Conservation (phyloP, 2,797 vertebrate species). For the Petrocephalus schoutedeni region DNA sequence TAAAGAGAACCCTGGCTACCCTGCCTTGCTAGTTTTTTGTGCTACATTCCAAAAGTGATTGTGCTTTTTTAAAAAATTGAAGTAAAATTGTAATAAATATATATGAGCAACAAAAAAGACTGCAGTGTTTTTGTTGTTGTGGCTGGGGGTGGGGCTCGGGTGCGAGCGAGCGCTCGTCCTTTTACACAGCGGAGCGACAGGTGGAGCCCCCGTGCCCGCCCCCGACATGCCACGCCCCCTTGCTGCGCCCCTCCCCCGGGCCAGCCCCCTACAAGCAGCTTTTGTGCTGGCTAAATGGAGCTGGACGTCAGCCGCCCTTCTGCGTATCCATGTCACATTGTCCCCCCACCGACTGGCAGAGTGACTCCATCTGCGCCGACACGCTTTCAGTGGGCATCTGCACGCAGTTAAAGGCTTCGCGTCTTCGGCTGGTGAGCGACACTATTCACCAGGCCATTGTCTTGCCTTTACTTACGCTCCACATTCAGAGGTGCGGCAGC, state of each 20-base stretch:
- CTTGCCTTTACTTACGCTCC: constrained; percentile 52
- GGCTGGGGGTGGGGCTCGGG: neutral
- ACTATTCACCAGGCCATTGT: constrained; percentile 68
- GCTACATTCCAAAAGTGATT: neutral
- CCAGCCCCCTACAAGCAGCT: constrained; percentile 87
- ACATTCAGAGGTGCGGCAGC: constrained; percentile 62
- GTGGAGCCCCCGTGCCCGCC: neutral
- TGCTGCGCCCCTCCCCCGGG: constrained; percentile 61
- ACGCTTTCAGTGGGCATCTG: constrained; percentile 75
- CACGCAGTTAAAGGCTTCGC: constrained; percentile 63
- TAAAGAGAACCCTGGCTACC: neutral
- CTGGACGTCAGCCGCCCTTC: constrained; percentile 73
- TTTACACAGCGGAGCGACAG: neutral
- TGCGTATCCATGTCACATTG: constrained; percentile 75
- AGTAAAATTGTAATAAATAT: neutral
- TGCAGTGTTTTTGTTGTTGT: neutral
- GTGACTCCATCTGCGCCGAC: constrained; percentile 82
- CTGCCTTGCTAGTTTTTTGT: neutral
- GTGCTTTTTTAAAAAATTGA: neutral
- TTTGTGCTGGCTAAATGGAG: constrained; percentile 74
- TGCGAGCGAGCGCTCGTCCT: neutral
- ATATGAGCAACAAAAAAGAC: neutral
- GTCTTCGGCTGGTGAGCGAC: constrained; percentile 30
- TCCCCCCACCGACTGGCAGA: constrained; percentile 64
- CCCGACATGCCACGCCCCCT: constrained; percentile 77